Conservation (phyloP, 2,797 vertebrate species). For the Linurgus olivaceus region DNA sequence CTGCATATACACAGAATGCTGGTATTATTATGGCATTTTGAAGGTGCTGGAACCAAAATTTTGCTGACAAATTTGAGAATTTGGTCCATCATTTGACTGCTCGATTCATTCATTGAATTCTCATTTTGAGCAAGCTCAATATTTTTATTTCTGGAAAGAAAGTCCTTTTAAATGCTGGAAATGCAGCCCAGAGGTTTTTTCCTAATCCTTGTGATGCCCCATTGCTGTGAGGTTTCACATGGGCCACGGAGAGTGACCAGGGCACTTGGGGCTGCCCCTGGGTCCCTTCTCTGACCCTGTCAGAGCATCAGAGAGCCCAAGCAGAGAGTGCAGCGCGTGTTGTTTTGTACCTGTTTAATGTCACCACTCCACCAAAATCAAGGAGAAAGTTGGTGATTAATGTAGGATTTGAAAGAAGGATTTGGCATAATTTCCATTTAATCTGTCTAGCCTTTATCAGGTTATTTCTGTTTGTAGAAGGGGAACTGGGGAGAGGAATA, state of each 20-base stretch:
- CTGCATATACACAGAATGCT: not conserved
- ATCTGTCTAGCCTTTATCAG: not conserved
- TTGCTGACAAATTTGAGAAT: not conserved
- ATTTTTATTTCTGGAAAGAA: not conserved
- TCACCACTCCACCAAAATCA: not conserved
- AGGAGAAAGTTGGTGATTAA: not conserved
- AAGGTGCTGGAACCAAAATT: not conserved
- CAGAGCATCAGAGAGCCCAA: not conserved
- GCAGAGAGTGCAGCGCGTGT: not conserved
- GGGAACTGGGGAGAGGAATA: not conserved
- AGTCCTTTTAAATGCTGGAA: not conserved
- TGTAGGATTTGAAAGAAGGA: not conserved
- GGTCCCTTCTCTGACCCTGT: not conserved
- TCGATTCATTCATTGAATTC: not conserved
- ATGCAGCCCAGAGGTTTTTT: not conserved
- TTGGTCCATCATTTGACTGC: not conserved
- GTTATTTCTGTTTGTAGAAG: not conserved
- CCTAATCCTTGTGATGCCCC: no score
- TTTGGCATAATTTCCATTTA: not conserved
- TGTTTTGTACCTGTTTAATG: not conserved
- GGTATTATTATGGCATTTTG: not conserved
- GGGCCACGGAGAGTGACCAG: no score
- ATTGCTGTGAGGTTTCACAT: not conserved
- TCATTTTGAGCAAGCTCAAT: not conserved
- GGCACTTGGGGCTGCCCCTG: not conserved